Evolutionary conservation across 2,888 invertebrate species (phyloP).

Genomic region (Brachyptera putata): DNA sequence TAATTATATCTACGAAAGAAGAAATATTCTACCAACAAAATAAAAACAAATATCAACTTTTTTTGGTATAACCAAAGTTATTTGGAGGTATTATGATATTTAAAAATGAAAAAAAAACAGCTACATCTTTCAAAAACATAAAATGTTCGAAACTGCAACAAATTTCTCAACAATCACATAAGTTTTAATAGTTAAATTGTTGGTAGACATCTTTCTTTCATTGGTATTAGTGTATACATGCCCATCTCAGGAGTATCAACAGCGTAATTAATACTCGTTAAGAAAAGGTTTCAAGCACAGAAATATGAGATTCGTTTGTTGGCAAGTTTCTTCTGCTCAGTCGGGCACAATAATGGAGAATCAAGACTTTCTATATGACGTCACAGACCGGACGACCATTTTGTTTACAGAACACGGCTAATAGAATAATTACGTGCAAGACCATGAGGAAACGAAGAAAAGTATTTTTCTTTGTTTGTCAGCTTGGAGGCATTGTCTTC

Average conservation of each 20-base stretch:
- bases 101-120: too few relatives aligned
- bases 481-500: constrained; percentile 23
- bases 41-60: too few relatives aligned
- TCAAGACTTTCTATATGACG: constrained; percentile 22
- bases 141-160: too few relatives aligned
- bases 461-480: constrained; percentile 27
- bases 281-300: constrained; percentile 10
- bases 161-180: too few relatives aligned
- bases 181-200: too few relatives aligned
- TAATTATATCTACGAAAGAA: too few relatives aligned
- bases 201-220: background rate
- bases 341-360: constrained; percentile 22
- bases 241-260: too few relatives aligned
- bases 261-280: constrained; percentile 29
- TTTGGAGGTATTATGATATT: too few relatives aligned
- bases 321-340: constrained; percentile 25
- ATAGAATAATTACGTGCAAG: constrained; percentile 23
- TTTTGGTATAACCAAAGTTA: too few relatives aligned
- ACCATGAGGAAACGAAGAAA: constrained; percentile 16
- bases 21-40: too few relatives aligned
- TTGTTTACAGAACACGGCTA: constrained; percentile 26
- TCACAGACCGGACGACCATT: constrained; percentile 27
- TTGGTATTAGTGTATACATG: too few relatives aligned
- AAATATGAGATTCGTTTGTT: constrained; percentile 21
- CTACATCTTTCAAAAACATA: too few relatives aligned